Conservation (phyloP, 2,888 invertebrate genomes). For the Sylvicola fuscatus region DNA sequence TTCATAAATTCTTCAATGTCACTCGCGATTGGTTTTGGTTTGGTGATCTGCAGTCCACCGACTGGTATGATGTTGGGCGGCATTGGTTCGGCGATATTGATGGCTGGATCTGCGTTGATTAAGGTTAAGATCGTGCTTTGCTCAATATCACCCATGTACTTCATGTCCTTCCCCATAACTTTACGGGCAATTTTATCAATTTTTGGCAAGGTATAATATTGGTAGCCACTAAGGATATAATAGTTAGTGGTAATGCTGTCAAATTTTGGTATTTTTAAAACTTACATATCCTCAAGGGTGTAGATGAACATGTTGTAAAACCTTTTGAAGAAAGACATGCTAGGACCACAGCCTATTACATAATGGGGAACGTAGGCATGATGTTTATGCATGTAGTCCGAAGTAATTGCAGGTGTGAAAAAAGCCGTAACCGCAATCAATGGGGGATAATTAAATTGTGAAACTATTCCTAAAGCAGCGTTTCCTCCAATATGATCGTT, state of each 20-base stretch:
- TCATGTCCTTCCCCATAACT: constrained; percentile 5
- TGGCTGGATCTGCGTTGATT: constrained; percentile 17
- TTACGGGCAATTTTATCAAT: neutral
- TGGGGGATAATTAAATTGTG: constrained; percentile 16
- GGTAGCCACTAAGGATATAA: constrained; percentile 3
- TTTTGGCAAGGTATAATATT: neutral
- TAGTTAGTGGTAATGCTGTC: too few relatives aligned
- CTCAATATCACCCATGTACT: constrained; percentile 10
- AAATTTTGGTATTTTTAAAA: too few relatives aligned
- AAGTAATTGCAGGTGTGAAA: neutral
- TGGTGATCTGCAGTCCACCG: constrained; percentile 19
- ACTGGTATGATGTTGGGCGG: constrained; percentile 20
- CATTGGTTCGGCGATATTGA: constrained; percentile 17
- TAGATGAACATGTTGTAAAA: constrained; percentile 11
- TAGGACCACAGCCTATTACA: constrained; percentile 5
- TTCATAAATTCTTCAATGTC: constrained; percentile 14
- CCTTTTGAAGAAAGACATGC: constrained; percentile 13
- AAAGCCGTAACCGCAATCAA: constrained; percentile 15
- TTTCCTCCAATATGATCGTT: constrained; percentile 16
- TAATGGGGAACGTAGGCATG: constrained; percentile 12
- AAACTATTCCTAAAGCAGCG: constrained; percentile 14
- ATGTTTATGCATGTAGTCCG: constrained; percentile 12
- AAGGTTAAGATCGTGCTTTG: constrained; percentile 13
- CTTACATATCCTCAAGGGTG: constrained; percentile 9
- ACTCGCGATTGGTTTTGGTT: constrained; percentile 12